Conservation (phyloP, 1,140 invertebrate genomes). For the Aphaenogaster ashmeadi region DNA sequence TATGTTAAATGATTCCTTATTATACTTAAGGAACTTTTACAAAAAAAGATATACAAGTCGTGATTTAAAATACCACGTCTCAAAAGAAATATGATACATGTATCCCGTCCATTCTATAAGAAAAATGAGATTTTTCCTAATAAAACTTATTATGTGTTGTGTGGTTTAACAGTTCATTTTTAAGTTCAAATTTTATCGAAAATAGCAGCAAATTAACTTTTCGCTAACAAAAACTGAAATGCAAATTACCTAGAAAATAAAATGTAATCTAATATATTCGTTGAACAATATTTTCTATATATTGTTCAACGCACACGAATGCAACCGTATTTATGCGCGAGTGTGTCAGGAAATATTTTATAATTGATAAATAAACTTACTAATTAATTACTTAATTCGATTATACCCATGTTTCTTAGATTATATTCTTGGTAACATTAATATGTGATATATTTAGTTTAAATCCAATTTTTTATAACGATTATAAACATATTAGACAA, state of each 20-base stretch:
- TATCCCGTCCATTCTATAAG: neutral
- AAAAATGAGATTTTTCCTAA: neutral
- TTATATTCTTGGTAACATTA: conserved; percentile 39
- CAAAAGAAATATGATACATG: conserved; percentile 2
- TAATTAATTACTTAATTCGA: conserved; percentile 1
- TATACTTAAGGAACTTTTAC: neutral
- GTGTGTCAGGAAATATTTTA: conserved; percentile 17
- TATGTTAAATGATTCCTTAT: conserved; percentile 28
- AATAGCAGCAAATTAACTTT: neutral
- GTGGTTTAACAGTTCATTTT: neutral
- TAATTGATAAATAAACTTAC: neutral
- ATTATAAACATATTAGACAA: conserved; percentile 16
- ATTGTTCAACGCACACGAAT: neutral
- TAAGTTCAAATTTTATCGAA: neutral
- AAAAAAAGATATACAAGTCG: neutral
- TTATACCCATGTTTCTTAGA: conserved; percentile 4
- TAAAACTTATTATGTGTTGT: neutral
- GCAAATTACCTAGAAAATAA: conserved; percentile 6
- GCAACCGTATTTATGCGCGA: neutral
- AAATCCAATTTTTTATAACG: conserved; percentile 42
- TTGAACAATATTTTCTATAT: conserved; percentile 14
- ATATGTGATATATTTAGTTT: conserved; percentile 36
- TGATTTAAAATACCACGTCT: neutral
- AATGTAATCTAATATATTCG: conserved; percentile 7
- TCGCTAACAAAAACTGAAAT: conserved; percentile 23